Conservation (phyloP, 2,888 invertebrate species). For the Aphelenchoides bicaudatus region DNA sequence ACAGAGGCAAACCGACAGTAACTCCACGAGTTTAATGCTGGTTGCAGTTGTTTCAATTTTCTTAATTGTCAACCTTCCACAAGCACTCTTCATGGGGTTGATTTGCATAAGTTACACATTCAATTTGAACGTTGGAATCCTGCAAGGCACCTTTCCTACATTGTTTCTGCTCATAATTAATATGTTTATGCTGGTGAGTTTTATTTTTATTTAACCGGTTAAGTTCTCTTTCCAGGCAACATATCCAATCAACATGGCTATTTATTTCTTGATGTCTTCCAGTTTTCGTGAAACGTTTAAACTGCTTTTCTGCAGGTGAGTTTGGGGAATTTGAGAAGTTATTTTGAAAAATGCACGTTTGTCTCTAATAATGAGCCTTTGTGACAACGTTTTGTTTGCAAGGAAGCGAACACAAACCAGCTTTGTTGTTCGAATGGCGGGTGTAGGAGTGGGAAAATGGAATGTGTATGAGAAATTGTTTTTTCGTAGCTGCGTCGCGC, state of each 20-base stretch:
- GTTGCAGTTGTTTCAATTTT: slow-evolving; percentile 64
- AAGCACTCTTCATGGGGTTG: slow-evolving; percentile 51
- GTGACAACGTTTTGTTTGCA: no score
- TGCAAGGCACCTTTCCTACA: slow-evolving; percentile 47
- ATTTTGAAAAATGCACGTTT: no score
- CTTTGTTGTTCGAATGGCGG: no score
- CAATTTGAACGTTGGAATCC: slow-evolving; percentile 38
- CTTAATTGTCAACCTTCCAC: slow-evolving; percentile 64
- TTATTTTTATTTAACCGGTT: slow-evolving; percentile 1
- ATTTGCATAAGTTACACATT: slow-evolving; percentile 55
- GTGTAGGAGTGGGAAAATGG: no score
- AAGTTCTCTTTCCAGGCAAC: slow-evolving; percentile 67
- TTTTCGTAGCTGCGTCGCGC: no score
- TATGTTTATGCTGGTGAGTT: slow-evolving; percentile 74
- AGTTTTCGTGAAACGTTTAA: slow-evolving; percentile 90
- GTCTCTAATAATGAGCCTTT: no score
- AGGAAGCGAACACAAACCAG: no score
- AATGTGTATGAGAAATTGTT: no score
- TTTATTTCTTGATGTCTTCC: slow-evolving; percentile 91
- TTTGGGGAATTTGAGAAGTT: background rate
- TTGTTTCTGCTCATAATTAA: slow-evolving; percentile 63
- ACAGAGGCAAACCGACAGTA: slow-evolving; percentile 56
- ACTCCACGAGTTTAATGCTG: slow-evolving; percentile 63
- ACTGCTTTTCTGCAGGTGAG: slow-evolving; percentile 67
- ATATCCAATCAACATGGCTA: slow-evolving; percentile 85